phyloP scores from a whole-genome alignment of 2,888 invertebrate genomes.

The Tupiocoris notatus region DNA sequence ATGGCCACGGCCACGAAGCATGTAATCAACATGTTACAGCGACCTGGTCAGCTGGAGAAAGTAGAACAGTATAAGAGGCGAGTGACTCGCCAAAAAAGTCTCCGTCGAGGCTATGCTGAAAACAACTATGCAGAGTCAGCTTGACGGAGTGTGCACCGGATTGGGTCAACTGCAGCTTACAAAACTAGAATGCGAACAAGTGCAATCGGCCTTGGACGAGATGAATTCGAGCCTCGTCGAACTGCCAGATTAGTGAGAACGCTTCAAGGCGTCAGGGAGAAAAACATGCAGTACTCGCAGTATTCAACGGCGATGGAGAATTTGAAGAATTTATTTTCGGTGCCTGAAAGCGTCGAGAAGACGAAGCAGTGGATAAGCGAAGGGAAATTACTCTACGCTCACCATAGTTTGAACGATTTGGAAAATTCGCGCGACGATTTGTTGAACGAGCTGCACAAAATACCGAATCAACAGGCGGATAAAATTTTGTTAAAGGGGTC shows the following conservation, averaged over 20 bases:
- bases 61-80: slow-evolving; percentile 75
- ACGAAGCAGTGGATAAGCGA: slow-evolving; percentile 92
- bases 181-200: slow-evolving; percentile 72
- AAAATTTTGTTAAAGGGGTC: slow-evolving; percentile 92
- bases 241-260: slow-evolving; percentile 77
- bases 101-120: slow-evolving; percentile 93
- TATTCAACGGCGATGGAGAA: slow-evolving; percentile 98
- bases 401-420: slow-evolving; percentile 87
- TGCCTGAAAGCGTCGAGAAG: slow-evolving; percentile 92
- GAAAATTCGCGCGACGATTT: slow-evolving; percentile 96
- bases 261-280: slow-evolving; percentile 81
- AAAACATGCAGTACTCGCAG: slow-evolving; percentile 92
- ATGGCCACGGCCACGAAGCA: slow-evolving; percentile 75
- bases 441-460: slow-evolving; percentile 87
- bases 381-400: slow-evolving; percentile 90
- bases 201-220: slow-evolving; percentile 54
- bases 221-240: slow-evolving; percentile 72
- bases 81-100: slow-evolving; percentile 74
- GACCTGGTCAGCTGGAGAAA: slow-evolving; percentile 94
- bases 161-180: slow-evolving; percentile 85
- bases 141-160: slow-evolving; percentile 94
- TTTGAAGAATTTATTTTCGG: slow-evolving; percentile 95
- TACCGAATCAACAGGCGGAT: slow-evolving; percentile 85
- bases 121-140: slow-evolving; percentile 97
- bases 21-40: slow-evolving; percentile 88